phyloP scores from a whole-genome alignment of 1,140 invertebrate genomes.

The Campodea augens region DNA sequence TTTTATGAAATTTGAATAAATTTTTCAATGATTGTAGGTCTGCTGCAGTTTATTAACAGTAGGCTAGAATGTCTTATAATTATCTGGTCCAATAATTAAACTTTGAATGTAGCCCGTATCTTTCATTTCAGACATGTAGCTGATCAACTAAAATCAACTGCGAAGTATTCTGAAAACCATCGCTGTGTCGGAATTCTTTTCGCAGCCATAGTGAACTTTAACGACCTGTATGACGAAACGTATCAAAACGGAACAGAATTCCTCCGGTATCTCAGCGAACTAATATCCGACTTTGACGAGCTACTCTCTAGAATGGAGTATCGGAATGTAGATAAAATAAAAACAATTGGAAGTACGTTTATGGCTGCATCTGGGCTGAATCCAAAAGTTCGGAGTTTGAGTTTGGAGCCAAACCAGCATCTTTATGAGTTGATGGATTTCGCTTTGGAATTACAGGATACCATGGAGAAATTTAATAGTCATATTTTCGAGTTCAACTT shows the following conservation, averaged over 20 bases:
- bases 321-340: constrained; percentile 87
- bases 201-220: constrained; percentile 87
- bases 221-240: constrained; percentile 89
- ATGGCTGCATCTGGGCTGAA: constrained; percentile 94
- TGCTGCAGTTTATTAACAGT: too few relatives aligned
- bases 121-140: too few relatives aligned
- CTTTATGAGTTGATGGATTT: constrained; percentile 75
- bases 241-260: constrained; percentile 84
- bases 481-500: constrained; percentile 76
- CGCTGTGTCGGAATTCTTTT: constrained; percentile 84
- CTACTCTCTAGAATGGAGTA: constrained; percentile 62
- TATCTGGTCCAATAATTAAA: too few relatives aligned
- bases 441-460: constrained; percentile 62
- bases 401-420: constrained; percentile 49
- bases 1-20: too few relatives aligned
- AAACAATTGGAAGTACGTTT: constrained; percentile 91
- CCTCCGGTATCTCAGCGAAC: constrained; percentile 79
- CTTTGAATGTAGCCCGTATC: too few relatives aligned
- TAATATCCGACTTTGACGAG: constrained; percentile 92
- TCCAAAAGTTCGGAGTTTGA: constrained; percentile 34
- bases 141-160: constrained; percentile 75
- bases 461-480: constrained; percentile 70
- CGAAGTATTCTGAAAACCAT: constrained; percentile 91
- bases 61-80: too few relatives aligned
- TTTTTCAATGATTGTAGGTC: too few relatives aligned